phyloP scores from a whole-genome alignment of 2,888 invertebrate species.

The Macropis europaea region DNA sequence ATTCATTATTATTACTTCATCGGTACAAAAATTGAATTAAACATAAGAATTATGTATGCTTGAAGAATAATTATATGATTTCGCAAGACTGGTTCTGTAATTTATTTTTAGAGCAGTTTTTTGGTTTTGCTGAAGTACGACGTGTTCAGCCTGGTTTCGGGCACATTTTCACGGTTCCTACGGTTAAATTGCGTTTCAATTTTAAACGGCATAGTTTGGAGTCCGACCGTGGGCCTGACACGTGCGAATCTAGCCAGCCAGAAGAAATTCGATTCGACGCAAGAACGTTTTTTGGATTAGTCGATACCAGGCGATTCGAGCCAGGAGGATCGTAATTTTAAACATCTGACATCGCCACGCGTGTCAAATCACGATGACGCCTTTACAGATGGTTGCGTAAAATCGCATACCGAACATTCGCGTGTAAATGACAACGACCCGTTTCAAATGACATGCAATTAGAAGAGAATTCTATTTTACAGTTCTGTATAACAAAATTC shows the following conservation, averaged over 20 bases:
- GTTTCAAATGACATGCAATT: not conserved
- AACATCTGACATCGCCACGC: conserved; percentile 54
- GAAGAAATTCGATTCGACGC: conserved; percentile 60
- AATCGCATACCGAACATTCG: conserved; percentile 13
- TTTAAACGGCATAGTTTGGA: conserved; percentile 27
- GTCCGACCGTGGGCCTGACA: conserved; percentile 31
- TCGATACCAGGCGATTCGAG: conserved; percentile 13
- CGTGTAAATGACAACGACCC: conserved; percentile 30
- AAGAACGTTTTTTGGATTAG: conserved; percentile 43
- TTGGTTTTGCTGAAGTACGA: no score
- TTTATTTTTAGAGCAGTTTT: no score
- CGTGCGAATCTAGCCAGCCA: conserved; percentile 53
- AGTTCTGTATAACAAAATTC: no score
- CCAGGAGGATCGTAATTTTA: conserved; percentile 36
- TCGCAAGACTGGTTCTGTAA: no score
- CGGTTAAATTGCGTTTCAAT: conserved; percentile 38
- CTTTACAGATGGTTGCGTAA: conserved; percentile 16
- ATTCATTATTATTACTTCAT: no score
- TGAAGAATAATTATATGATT: no score
- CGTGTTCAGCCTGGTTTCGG: no score
- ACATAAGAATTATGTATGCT: not conserved
- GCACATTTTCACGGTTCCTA: conserved; percentile 25
- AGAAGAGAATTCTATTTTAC: not conserved
- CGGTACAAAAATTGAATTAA: no score
- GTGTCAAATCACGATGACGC: conserved; percentile 27